phyloP scores from a whole-genome alignment of 2,888 invertebrate genomes.

The Dromius quadrimaculatus region DNA sequence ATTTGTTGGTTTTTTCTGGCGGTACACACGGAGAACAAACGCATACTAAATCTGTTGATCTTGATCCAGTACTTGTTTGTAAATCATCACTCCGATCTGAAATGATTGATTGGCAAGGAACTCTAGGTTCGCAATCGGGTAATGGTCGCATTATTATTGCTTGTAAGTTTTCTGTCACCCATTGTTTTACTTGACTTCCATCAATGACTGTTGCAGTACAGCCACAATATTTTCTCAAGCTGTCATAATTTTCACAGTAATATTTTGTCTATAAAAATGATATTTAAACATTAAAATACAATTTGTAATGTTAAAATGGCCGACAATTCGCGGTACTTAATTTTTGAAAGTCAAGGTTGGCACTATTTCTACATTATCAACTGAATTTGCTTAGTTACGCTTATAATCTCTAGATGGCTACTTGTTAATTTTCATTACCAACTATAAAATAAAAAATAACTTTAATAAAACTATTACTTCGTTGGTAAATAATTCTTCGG shows the following conservation, averaged over 20 bases:
- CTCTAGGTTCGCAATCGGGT: slow-evolving; percentile 56
- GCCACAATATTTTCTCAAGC: slow-evolving; percentile 64
- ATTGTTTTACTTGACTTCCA: slow-evolving; percentile 62
- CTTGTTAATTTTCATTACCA: too few relatives aligned
- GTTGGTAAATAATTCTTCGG: slow-evolving; percentile 60
- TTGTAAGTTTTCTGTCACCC: slow-evolving; percentile 60
- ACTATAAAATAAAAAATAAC: too few relatives aligned
- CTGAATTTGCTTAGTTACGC: too few relatives aligned
- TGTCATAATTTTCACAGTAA: slow-evolving; percentile 64
- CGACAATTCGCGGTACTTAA: slow-evolving; percentile 8
- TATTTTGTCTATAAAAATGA: slow-evolving; percentile 58
- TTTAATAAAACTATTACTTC: slow-evolving; percentile 57
- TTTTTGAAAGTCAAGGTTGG: not conserved
- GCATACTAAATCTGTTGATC: not conserved
- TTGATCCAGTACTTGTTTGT: too few relatives aligned
- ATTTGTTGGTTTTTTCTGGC: not conserved
- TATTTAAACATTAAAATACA: slow-evolving; percentile 34
- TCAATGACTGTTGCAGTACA: slow-evolving; percentile 62
- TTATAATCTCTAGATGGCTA: too few relatives aligned
- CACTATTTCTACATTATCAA: too few relatives aligned
- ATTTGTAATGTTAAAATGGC: too few relatives aligned
- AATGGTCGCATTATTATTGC: slow-evolving; percentile 60
- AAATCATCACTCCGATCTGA: not conserved
- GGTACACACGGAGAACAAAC: not conserved
- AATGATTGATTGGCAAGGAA: not conserved